phyloP scores from a whole-genome alignment of 2,113 vertebrate species.

The Holacanthus passer region DNA sequence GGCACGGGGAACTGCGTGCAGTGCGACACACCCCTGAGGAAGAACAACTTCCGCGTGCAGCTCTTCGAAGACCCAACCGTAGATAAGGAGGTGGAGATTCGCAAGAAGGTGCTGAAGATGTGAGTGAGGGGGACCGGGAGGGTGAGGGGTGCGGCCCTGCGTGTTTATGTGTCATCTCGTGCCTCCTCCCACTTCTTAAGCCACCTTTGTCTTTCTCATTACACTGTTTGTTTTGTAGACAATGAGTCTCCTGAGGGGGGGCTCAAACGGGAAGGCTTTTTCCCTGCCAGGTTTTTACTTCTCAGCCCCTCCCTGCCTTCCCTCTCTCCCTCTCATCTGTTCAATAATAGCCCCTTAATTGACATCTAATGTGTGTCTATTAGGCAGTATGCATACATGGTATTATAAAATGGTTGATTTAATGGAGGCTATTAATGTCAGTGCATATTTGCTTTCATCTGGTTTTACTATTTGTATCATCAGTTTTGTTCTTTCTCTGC shows the following conservation, averaged over 20 bases:
- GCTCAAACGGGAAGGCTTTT: conserved; percentile 75
- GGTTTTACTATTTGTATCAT: conserved; percentile 57
- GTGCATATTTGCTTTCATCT: conserved; percentile 63
- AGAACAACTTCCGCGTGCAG: conserved; percentile 96
- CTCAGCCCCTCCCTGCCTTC: conserved; percentile 71
- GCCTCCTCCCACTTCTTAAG: conserved; percentile 80
- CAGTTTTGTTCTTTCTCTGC: conserved; percentile 67
- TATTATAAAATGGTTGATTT: conserved; percentile 77
- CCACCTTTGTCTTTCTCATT: conserved; percentile 84
- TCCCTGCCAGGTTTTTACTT: conserved; percentile 80
- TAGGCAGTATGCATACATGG: conserved; percentile 69
- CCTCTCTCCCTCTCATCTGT: conserved; percentile 69
- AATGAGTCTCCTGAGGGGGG: conserved; percentile 77
- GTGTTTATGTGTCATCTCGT: conserved; percentile 77
- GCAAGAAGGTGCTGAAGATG: conserved; percentile 98
- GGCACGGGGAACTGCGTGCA: conserved; percentile 96
- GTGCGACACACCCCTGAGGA: conserved; percentile 94
- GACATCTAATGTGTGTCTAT: conserved; percentile 79
- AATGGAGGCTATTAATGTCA: conserved; percentile 73
- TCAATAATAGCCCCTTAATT: conserved; percentile 81
- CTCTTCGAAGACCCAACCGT: conserved; percentile 97
- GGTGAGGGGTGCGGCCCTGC: conserved; percentile 51
- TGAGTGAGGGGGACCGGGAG: conserved; percentile 78
- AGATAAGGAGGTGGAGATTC: conserved; percentile 98
- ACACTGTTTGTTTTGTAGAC: conserved; percentile 87